Conservation (phyloP, 2,113 vertebrate genomes). For the Hyaena hyaena region DNA sequence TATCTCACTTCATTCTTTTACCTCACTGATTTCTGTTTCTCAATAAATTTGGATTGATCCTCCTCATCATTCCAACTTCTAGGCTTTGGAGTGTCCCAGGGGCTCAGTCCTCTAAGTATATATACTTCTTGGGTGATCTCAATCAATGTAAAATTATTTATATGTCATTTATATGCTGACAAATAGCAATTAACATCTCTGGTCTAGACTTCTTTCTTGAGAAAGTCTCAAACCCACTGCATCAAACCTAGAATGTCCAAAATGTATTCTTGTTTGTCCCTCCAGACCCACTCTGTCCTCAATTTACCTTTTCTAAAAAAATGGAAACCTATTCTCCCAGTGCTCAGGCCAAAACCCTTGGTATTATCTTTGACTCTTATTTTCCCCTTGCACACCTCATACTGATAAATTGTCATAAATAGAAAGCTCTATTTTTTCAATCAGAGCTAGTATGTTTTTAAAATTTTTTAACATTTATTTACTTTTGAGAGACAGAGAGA, state of each 20-base stretch:
- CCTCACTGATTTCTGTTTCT: neutral
- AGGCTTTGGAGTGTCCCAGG: neutral
- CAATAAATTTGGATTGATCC: neutral
- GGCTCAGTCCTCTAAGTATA: neutral
- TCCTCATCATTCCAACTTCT: neutral
- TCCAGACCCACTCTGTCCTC: neutral
- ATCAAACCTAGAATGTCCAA: constrained; percentile 4
- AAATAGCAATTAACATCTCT: neutral
- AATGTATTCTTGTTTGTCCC: neutral
- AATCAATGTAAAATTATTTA: neutral
- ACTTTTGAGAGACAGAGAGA: too few species aligned
- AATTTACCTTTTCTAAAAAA: neutral
- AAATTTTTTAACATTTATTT: too few species aligned
- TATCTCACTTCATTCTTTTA: neutral
- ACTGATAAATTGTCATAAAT: neutral
- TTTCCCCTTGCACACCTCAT: neutral
- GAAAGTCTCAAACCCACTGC: neutral
- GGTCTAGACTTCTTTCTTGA: neutral
- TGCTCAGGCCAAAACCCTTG: neutral
- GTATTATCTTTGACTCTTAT: neutral
- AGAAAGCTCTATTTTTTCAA: neutral
- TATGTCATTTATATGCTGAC: neutral
- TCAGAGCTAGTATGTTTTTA: neutral
- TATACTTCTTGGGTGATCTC: neutral
- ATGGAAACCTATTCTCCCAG: neutral